Conservation (phyloP, 2,797 vertebrate genomes). For the Dromococcyx pavoninus region DNA sequence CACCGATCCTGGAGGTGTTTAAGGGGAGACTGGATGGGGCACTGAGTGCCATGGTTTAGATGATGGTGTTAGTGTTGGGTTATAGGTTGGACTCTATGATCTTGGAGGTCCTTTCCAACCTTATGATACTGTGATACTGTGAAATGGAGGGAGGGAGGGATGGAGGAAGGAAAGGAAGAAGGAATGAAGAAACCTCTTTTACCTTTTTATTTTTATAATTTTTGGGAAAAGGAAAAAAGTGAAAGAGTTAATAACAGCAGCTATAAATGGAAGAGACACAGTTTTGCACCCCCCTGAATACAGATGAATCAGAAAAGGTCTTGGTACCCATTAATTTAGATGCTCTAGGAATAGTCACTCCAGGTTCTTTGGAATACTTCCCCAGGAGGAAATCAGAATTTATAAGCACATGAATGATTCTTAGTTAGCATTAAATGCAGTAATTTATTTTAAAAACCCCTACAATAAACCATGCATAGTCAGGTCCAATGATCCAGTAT, state of each 20-base stretch:
- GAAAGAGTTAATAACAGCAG: not conserved
- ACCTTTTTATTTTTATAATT: not conserved
- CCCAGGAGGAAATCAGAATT: not conserved
- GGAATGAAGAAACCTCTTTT: rapidly evolving
- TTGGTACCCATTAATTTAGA: not conserved
- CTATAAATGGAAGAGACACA: not conserved
- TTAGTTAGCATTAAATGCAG: not conserved
- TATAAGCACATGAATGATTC: not conserved
- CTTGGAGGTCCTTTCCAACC: too few species aligned
- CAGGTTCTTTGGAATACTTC: not conserved
- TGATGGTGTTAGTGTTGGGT: too few species aligned
- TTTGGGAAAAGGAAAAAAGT: not conserved
- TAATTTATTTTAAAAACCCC: rapidly evolving
- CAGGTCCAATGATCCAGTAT: too few species aligned
- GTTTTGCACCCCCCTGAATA: not conserved
- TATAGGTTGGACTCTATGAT: too few species aligned
- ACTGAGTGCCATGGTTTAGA: too few species aligned
- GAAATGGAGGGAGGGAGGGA: not conserved
- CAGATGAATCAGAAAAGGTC: not conserved
- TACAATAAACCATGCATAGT: not conserved
- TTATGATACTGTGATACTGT: too few species aligned
- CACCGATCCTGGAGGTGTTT: too few species aligned
- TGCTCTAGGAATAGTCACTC: not conserved
- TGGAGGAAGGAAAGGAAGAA: too few species aligned
- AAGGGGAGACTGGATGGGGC: too few species aligned